Evolutionary conservation across 1,140 invertebrate genomes (phyloP), one percentile per base, ranked within the genome.

Genomic region (Acromyrmex echinatior): DNA sequence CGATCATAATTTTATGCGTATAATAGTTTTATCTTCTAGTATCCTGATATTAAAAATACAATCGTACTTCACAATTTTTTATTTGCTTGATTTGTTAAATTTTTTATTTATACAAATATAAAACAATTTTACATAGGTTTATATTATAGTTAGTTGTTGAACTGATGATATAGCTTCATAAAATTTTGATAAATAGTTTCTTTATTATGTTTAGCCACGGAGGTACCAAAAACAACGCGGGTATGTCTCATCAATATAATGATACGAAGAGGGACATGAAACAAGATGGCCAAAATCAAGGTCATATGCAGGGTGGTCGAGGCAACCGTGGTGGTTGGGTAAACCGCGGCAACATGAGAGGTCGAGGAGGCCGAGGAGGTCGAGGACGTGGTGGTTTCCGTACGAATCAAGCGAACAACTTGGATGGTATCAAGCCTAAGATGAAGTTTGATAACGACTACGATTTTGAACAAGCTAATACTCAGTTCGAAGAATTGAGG

Each of bases 401-500:
- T 77, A 88, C 90, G 16, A 92, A 93, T 91, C 93, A 93, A 87
- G 86, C 91, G 31, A 35, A 28, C 58, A 93, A 94, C 87, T 39
- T 39, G 9, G 63, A 91, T 86, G 92, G 92, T 78, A 89, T 90
- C 68, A 95, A 96, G 81, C 92, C 95, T 77, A 97, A 97, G 94
- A 97, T 99, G 62, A 99, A 99, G 93, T 99, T 99, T 95, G 98
- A 99, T 82, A 98, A 97, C 74, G 99, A 99, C 91, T 99, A 98
- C 95, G 99, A 99, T 96, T 99, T 99, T 95, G 99, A 99, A 94
- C 98, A 99, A 94, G 98, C 99, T 10, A 99, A 99, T 95, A 98
- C 98, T 49, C 97, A 99, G 94, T 99, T 99, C 95, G 98, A 99
- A 93, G 98, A 99, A 95, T 96, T 99, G 18, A 97, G 98, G 94